These are phyloP conservation scores for Myrmecobius fasciatus DNA, from an alignment of 2,113 vertebrate genomes.

Conservation along the genomic window DNA sequence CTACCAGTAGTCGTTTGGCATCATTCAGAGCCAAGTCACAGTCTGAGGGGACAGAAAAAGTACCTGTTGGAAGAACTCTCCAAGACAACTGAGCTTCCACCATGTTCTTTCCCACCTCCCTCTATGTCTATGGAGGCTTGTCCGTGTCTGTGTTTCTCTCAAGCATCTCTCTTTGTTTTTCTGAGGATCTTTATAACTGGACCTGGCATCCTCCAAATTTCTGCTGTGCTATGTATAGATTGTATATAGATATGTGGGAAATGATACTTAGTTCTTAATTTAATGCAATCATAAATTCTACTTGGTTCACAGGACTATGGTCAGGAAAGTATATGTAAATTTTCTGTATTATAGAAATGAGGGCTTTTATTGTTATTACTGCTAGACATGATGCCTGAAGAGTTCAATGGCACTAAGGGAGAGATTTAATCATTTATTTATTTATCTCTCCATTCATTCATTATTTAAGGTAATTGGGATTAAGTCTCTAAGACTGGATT, in stretches of 20 bases:
- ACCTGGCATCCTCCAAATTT: background rate
- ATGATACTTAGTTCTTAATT: background rate
- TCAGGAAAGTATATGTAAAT: background rate
- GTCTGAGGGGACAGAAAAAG: conserved; percentile 39
- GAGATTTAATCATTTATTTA: background rate
- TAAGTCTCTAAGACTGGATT: too few relatives aligned
- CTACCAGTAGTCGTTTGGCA: conserved; percentile 63
- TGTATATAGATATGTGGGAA: background rate
- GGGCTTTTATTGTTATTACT: background rate
- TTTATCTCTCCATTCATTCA: too few relatives aligned
- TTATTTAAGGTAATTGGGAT: too few relatives aligned
- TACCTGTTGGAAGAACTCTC: background rate
- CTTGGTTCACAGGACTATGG: background rate
- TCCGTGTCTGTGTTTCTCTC: background rate
- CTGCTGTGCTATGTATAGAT: background rate
- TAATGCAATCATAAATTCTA: background rate
- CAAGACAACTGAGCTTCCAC: background rate
- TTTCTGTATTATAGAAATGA: background rate
- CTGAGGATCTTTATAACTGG: background rate
- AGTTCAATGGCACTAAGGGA: background rate
- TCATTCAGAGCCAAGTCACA: conserved; percentile 43
- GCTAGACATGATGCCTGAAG: background rate
- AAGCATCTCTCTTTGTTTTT: background rate
- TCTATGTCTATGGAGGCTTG: background rate
- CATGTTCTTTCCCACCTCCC: background rate